Evolutionary conservation across 2,113 vertebrate genomes (phyloP).

Genomic region (Cisticola juncidis): DNA sequence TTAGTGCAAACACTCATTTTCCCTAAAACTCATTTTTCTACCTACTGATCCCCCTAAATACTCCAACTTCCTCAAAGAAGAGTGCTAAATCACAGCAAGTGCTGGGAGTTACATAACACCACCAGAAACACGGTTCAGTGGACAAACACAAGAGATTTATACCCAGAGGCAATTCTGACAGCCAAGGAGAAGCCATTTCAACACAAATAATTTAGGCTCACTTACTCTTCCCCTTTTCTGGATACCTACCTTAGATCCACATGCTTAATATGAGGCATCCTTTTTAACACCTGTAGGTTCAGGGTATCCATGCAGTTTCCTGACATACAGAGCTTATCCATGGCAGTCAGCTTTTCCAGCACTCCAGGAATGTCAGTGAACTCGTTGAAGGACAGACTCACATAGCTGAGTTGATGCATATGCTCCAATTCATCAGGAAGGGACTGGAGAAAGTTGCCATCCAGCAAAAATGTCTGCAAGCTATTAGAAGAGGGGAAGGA

Average conservation of each 20-base stretch:
- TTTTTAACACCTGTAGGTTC: constrained; percentile 80
- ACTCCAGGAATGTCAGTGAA: constrained; percentile 88
- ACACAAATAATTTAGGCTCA: background rate
- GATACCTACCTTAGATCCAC: constrained; percentile 87
- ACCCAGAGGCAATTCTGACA: background rate
- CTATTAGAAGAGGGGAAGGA: constrained; percentile 62
- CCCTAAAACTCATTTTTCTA: background rate
- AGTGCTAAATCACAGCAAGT: background rate
- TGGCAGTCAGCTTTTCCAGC: constrained; percentile 85
- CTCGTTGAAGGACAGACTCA: constrained; percentile 96
- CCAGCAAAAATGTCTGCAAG: constrained; percentile 94
- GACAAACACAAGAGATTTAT: background rate
- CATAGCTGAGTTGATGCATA: constrained; percentile 86
- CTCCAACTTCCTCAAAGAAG: background rate
- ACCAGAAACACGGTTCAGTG: background rate
- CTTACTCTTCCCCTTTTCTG: background rate
- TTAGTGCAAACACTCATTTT: background rate
- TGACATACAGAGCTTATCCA: constrained; percentile 96
- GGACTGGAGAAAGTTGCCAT: constrained; percentile 90
- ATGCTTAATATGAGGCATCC: constrained; percentile 89
- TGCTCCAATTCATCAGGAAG: constrained; percentile 88
- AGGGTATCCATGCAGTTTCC: constrained; percentile 88
- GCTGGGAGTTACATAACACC: background rate
- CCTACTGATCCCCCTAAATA: background rate
- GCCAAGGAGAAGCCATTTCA: background rate